Evolutionary conservation across 2,797 vertebrate species (phyloP), one percentile per base, ranked within the genome.

Genomic region (Paedocypris micromegethes): DNA sequence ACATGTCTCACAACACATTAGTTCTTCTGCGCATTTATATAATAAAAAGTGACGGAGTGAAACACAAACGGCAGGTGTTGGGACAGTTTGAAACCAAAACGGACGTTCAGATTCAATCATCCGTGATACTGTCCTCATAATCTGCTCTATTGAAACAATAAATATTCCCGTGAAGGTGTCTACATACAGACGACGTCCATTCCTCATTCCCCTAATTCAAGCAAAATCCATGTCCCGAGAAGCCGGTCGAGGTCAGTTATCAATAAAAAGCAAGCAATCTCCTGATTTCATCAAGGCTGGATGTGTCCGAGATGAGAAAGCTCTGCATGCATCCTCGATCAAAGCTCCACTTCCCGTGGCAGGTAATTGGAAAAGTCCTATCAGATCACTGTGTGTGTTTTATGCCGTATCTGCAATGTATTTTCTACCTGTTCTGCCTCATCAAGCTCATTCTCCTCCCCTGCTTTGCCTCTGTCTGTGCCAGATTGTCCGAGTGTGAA

Each of bases 331-430:
- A 4, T 47, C 63, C 52, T 56, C 63, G 62, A 52, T 74, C 67
- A 74, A 66, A 70, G 63, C 46, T 23, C 5, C 48, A 9, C 57
- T n/a, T 56, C 46, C 47, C 52, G 47, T 54, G 57, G 51, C 52
- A 70, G 63, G 68, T 75, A 75, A 71, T 54, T 75, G 73, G 64
- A 71, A 75, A 75, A 54, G 39, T 61, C 64, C 62, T 71, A 62
- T 71, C 64, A 71, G 73, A 71, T 75, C 64, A 63, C 62, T 53
- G 44, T 70, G 53, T 70, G 53, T 51, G 51, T 70, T 64, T 70
- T 63, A 63, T 43, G 41, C 51, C 3, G 9, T 60, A 70, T 70
- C 63, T 63, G 47, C 51, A 38, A 57, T 60, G 38, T 66, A 63
- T 71, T 55, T 71, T 71, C 53, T 58, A 64, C 39, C 54, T 58